phyloP scores from a whole-genome alignment of 2,888 invertebrate species.

The Sphaerophoria taeniata region DNA sequence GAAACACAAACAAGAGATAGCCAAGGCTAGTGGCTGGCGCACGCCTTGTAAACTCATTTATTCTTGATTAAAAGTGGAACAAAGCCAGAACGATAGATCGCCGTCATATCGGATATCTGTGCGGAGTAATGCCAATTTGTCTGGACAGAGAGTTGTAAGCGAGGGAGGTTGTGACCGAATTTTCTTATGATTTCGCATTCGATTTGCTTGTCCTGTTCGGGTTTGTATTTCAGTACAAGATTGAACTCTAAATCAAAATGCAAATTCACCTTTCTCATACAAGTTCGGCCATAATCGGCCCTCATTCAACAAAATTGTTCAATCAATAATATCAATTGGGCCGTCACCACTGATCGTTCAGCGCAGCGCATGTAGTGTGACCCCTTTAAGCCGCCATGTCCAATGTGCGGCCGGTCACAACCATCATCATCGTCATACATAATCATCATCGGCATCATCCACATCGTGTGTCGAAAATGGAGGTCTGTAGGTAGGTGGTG shows the following conservation, averaged over 20 bases:
- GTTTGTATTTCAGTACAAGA: slow-evolving; percentile 5
- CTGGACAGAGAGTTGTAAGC: not conserved
- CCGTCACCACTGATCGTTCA: slow-evolving; percentile 46
- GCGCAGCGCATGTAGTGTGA: slow-evolving; percentile 51
- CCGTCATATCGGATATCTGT: slow-evolving; percentile 10
- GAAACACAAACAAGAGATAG: slow-evolving; percentile 43
- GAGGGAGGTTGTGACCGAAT: slow-evolving; percentile 53
- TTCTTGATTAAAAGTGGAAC: slow-evolving; percentile 40
- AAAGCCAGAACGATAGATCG: slow-evolving; percentile 22
- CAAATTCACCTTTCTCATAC: slow-evolving; percentile 36
- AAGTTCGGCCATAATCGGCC: slow-evolving; percentile 19
- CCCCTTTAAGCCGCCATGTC: slow-evolving; percentile 57
- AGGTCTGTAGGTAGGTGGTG: slow-evolving; percentile 75
- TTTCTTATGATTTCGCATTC: slow-evolving; percentile 48
- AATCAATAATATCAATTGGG: slow-evolving; percentile 69
- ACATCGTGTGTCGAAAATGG: slow-evolving; percentile 39
- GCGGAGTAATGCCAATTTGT: not conserved
- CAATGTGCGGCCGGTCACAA: no score
- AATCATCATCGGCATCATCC: slow-evolving; percentile 31
- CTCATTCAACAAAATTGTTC: slow-evolving; percentile 53
- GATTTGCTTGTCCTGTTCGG: slow-evolving; percentile 22
- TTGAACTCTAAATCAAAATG: slow-evolving; percentile 50
- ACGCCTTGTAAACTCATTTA: slow-evolving; percentile 48
- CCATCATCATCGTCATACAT: not conserved
- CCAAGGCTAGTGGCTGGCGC: not conserved